These are phyloP conservation scores for Hippocampus zosterae DNA, from an alignment of 2,113 vertebrate species.

Conservation along the genomic window DNA sequence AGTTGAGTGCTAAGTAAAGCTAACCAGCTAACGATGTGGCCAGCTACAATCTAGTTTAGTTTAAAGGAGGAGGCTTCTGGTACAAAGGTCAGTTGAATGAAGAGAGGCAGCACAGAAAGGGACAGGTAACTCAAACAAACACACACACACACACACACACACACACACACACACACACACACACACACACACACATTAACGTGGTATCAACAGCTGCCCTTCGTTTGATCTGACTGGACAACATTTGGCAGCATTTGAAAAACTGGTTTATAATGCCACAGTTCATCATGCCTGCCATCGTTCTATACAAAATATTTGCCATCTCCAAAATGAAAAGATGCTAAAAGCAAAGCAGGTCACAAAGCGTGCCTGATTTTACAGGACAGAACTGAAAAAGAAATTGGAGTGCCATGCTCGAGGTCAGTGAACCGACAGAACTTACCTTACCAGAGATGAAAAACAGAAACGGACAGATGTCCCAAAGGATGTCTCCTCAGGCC, in stretches of 20 bases:
- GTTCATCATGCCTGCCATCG: not conserved
- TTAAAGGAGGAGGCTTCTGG: not conserved
- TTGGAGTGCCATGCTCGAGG: too few species aligned
- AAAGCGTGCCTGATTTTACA: not conserved
- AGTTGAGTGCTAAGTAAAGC: not conserved
- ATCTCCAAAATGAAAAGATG: not conserved
- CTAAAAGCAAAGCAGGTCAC: not conserved
- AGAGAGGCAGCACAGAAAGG: not conserved
- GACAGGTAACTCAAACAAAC: too few species aligned
- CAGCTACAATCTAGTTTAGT: not conserved
- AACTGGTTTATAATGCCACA: not conserved
- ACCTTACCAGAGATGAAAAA: constrained; percentile 54
- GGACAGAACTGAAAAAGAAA: not conserved
- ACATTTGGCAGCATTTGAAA: not conserved
- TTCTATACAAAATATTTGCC: not conserved
- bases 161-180: too few species aligned
- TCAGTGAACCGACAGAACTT: constrained; percentile 28
- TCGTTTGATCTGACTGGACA: not conserved
- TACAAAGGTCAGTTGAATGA: not conserved
- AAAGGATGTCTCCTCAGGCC: constrained; percentile 40
- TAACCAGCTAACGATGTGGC: not conserved
- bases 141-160: too few species aligned
- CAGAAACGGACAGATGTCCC: constrained; percentile 57
- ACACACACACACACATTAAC: too few species aligned
- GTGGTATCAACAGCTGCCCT: too few species aligned